These are phyloP conservation scores for Dynastes tityus DNA, from an alignment of 2,888 invertebrate genomes.

Conservation along the genomic window DNA sequence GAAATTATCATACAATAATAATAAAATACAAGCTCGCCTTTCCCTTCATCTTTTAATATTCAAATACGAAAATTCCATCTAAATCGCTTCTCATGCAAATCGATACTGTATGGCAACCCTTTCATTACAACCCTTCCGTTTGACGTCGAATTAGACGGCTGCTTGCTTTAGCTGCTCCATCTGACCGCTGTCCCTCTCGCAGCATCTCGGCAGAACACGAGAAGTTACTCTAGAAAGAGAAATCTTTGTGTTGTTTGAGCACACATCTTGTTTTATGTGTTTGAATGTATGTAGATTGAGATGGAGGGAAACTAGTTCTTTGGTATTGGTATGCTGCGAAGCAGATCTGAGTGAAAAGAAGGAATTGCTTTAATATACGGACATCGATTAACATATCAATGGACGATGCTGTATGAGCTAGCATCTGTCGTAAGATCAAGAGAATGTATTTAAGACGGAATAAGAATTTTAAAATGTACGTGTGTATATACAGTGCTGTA, in stretches of 20 bases:
- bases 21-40: conserved; percentile 13
- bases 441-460: background rate
- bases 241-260: conserved; percentile 2
- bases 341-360: conserved; percentile 11
- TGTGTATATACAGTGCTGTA: too few species aligned
- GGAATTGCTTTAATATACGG: conserved; percentile 10
- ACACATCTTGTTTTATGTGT: background rate
- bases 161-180: conserved; percentile 25
- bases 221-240: conserved; percentile 24
- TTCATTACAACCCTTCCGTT: conserved; percentile 19
- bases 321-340: background rate
- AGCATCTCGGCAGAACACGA: conserved; percentile 19
- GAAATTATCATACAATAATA: conserved; percentile 28
- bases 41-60: conserved; percentile 33
- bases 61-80: conserved; percentile 33
- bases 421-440: conserved; percentile 9
- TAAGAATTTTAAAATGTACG: too few species aligned
- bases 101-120: conserved; percentile 17
- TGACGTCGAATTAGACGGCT: conserved; percentile 2
- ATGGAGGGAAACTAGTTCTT: conserved; percentile 24
- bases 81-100: conserved; percentile 45
- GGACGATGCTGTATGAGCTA: background rate
- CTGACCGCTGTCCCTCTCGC: conserved; percentile 37
- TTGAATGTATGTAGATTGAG: background rate
- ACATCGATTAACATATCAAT: conserved; percentile 31